Conservation (phyloP, 2,888 invertebrate genomes). For the Cheilosia urbana region DNA sequence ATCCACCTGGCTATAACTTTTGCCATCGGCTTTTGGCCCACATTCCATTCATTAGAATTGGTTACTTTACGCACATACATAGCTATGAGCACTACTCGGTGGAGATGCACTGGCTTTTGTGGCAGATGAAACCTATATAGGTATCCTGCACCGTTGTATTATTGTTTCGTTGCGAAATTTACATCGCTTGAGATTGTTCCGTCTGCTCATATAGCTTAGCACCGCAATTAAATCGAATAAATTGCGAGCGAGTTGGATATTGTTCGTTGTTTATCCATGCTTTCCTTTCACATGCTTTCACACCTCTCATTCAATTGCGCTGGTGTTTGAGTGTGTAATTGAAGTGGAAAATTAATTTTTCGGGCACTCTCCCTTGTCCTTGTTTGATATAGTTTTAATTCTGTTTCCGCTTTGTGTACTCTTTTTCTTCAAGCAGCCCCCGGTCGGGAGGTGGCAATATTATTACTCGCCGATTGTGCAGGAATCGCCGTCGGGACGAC, state of each 20-base stretch:
- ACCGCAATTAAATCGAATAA: conserved; percentile 57
- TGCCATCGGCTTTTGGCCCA: conserved; percentile 69
- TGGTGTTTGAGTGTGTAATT: conserved; percentile 25
- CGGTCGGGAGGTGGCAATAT: conserved; percentile 83
- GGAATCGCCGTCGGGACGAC: conserved; percentile 89
- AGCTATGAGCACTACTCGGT: background rate
- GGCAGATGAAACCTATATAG: conserved; percentile 65
- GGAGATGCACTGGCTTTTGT: conserved; percentile 37
- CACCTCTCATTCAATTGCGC: conserved; percentile 4
- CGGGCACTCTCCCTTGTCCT: conserved; percentile 11
- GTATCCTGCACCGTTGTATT: conserved; percentile 35
- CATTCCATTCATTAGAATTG: conserved; percentile 68
- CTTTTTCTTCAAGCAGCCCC: conserved; percentile 77
- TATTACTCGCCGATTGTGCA: conserved; percentile 90
- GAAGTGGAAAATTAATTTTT: conserved; percentile 56
- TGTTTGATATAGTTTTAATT: conserved; percentile 10
- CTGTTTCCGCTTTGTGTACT: conserved; percentile 10
- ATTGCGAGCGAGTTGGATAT: conserved; percentile 13
- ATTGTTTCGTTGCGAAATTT: conserved; percentile 55
- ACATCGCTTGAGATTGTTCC: conserved; percentile 51
- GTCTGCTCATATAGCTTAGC: conserved; percentile 11
- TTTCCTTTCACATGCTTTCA: conserved; percentile 29
- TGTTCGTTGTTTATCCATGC: conserved; percentile 31
- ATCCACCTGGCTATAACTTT: conserved; percentile 61
- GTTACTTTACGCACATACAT: conserved; percentile 31